Percentiles rank a stretch among this genome's conserved stretches.
Conservation (phyloP, 2,888 invertebrate species). For the Nasonovia ribisnigri region DNA sequence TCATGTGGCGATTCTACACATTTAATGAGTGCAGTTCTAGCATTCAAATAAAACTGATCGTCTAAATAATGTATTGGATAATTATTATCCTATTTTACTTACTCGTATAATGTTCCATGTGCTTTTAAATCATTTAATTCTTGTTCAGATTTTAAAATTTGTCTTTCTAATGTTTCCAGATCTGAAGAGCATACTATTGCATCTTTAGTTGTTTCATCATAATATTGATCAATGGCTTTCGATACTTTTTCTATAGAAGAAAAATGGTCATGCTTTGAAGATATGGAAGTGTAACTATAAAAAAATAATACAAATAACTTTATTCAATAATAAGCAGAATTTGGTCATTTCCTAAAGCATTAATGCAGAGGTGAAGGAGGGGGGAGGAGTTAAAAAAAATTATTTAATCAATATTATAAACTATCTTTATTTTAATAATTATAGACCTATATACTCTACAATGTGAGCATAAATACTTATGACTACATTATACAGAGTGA, state of each 20-base stretch:
- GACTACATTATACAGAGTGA: too few relatives aligned
- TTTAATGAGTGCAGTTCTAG: background rate
- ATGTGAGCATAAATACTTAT: too few relatives aligned
- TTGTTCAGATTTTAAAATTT: slow-evolving; percentile 48
- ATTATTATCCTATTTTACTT: background rate
- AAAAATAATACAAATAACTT: background rate
- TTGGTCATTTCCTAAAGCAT: background rate
- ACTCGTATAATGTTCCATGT: slow-evolving; percentile 20
- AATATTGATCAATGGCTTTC: slow-evolving; percentile 45
- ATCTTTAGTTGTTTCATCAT: slow-evolving; percentile 46
- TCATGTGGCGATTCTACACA: background rate
- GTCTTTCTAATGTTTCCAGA: slow-evolving; percentile 32
- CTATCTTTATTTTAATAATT: too few relatives aligned
- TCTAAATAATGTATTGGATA: background rate
- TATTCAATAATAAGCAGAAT: background rate
- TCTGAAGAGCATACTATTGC: slow-evolving; percentile 19
- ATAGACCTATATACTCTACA: too few relatives aligned
- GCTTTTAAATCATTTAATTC: slow-evolving; percentile 45
- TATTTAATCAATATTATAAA: too few relatives aligned
- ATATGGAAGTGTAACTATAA: slow-evolving; percentile 16
- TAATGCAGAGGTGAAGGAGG: too few relatives aligned
- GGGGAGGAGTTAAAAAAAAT: too few relatives aligned
- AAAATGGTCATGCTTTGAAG: slow-evolving; percentile 33
- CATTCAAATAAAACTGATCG: background rate
- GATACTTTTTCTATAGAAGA: slow-evolving; percentile 41